A percentile compares a stretch with the other conserved stretches of the same genome.
Conservation (phyloP, 2,888 invertebrate species). For the Lasius platythorax region DNA sequence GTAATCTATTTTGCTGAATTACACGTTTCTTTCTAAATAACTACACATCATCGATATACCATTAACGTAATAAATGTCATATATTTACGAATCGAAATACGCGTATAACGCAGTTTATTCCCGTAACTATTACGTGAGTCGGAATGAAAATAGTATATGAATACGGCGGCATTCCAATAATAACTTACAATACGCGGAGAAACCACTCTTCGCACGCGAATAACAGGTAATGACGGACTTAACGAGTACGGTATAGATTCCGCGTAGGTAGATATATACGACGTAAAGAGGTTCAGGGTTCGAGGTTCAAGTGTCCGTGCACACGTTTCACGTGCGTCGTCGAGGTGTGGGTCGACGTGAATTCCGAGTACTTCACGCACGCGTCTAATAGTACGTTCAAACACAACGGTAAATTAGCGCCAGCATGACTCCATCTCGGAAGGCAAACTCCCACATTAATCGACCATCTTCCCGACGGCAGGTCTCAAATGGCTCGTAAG, state of each 20-base stretch:
- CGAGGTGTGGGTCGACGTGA: slow-evolving; percentile 54
- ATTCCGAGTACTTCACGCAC: slow-evolving; percentile 63
- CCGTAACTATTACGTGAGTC: slow-evolving; percentile 30
- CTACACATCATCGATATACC: not conserved
- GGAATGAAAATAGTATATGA: slow-evolving; percentile 22
- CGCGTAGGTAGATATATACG: not conserved
- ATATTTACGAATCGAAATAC: slow-evolving; percentile 33
- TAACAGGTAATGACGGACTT: slow-evolving; percentile 51
- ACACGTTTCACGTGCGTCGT: slow-evolving; percentile 65
- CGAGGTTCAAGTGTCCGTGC: slow-evolving; percentile 71
- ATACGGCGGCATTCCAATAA: slow-evolving; percentile 42
- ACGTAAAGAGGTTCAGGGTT: slow-evolving; percentile 54
- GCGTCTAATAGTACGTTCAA: slow-evolving; percentile 72
- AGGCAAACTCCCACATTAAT: slow-evolving; percentile 54
- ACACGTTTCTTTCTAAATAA: slow-evolving; percentile 23
- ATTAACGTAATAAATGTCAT: slow-evolving; percentile 8
- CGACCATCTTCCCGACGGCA: slow-evolving; percentile 23
- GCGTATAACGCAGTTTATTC: slow-evolving; percentile 30
- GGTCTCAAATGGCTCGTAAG: slow-evolving; percentile 40
- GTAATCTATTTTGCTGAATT: not conserved
- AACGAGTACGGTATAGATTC: slow-evolving; percentile 43
- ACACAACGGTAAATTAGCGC: slow-evolving; percentile 72
- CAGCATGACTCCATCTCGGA: slow-evolving; percentile 47
- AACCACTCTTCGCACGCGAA: slow-evolving; percentile 38
- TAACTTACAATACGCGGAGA: slow-evolving; percentile 50